Evolutionary conservation across 1,140 invertebrate species (phyloP).

Genomic region (Archegozetes longisetosus): DNA sequence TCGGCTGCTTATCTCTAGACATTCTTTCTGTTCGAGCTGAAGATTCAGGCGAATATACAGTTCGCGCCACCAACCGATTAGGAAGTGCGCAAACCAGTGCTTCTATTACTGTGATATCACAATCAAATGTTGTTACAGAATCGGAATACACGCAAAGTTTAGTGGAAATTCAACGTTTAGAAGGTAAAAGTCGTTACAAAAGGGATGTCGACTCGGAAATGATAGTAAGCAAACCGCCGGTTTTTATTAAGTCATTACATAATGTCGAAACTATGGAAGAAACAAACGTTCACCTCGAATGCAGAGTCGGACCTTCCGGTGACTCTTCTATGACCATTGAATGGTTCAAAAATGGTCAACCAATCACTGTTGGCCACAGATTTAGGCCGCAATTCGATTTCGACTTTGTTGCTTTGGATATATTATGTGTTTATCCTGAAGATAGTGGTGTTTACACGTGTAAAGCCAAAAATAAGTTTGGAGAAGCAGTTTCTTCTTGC

Average conservation of each 20-base stretch:
- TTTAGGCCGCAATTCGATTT: slow-evolving; percentile 40
- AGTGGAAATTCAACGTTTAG: background rate
- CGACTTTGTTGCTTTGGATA: slow-evolving; percentile 38
- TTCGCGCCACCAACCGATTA: slow-evolving; percentile 74
- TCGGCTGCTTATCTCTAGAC: slow-evolving; percentile 85
- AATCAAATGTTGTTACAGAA: background rate
- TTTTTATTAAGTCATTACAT: slow-evolving; percentile 65
- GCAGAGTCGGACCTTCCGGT: slow-evolving; percentile 82
- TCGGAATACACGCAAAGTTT: background rate
- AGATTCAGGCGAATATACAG: slow-evolving; percentile 87
- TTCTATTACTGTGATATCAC: slow-evolving; percentile 24
- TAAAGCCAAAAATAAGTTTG: slow-evolving; percentile 30
- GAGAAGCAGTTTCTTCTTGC: slow-evolving; percentile 39
- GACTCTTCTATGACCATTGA: slow-evolving; percentile 88
- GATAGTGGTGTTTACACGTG: slow-evolving; percentile 35
- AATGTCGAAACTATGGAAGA: slow-evolving; percentile 64
- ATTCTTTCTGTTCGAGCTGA: slow-evolving; percentile 52
- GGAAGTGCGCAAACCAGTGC: slow-evolving; percentile 80
- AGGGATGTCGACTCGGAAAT: too few species aligned
- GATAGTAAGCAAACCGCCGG: too few species aligned
- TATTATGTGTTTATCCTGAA: slow-evolving; percentile 34
- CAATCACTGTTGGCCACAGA: slow-evolving; percentile 48
- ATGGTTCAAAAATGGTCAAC: slow-evolving; percentile 82
- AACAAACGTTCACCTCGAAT: slow-evolving; percentile 82
- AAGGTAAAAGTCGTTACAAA: background rate